Evolutionary conservation across 2,888 invertebrate genomes (phyloP).

Genomic region (Plusia festucae): DNA sequence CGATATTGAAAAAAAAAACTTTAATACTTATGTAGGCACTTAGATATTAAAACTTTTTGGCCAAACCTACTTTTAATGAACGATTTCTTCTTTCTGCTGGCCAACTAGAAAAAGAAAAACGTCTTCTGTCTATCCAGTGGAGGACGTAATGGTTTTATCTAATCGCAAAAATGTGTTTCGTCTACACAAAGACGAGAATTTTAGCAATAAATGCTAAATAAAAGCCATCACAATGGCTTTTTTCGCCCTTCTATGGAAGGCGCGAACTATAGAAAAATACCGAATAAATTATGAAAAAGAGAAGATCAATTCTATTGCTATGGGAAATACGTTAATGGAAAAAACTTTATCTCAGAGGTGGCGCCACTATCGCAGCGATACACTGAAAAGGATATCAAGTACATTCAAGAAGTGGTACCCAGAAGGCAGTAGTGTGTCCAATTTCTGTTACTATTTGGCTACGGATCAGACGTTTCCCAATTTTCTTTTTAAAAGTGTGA

Average conservation of each 20-base stretch:
- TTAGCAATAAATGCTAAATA: slow-evolving; percentile 48
- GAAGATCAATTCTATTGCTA: slow-evolving; percentile 87
- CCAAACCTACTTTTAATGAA: neutral
- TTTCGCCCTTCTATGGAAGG: slow-evolving; percentile 88
- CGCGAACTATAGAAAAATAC: slow-evolving; percentile 85
- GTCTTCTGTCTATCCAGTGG: slow-evolving; percentile 12
- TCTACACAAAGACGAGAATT: slow-evolving; percentile 44
- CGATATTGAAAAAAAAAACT: too few species aligned
- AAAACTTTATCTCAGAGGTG: slow-evolving; percentile 84
- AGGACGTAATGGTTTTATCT: slow-evolving; percentile 21
- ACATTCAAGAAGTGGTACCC: slow-evolving; percentile 76
- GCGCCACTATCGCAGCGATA: slow-evolving; percentile 80
- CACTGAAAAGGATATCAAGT: slow-evolving; percentile 76
- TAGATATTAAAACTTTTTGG: slow-evolving; percentile 17
- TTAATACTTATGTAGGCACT: too few species aligned
- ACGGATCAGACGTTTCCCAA: slow-evolving; percentile 88
- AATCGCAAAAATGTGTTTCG: slow-evolving; percentile 50
- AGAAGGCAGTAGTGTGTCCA: slow-evolving; percentile 76
- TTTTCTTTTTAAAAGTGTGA: slow-evolving; percentile 90
- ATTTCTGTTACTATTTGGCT: slow-evolving; percentile 71
- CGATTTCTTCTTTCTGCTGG: slow-evolving; percentile 8
- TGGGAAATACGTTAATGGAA: slow-evolving; percentile 78
- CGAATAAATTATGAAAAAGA: slow-evolving; percentile 87
- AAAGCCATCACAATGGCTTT: slow-evolving; percentile 82
- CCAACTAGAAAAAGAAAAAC: neutral